Base-by-base conservation (phyloP, 2,888 invertebrate species). In the Hypomecis atomaria region DNA sequence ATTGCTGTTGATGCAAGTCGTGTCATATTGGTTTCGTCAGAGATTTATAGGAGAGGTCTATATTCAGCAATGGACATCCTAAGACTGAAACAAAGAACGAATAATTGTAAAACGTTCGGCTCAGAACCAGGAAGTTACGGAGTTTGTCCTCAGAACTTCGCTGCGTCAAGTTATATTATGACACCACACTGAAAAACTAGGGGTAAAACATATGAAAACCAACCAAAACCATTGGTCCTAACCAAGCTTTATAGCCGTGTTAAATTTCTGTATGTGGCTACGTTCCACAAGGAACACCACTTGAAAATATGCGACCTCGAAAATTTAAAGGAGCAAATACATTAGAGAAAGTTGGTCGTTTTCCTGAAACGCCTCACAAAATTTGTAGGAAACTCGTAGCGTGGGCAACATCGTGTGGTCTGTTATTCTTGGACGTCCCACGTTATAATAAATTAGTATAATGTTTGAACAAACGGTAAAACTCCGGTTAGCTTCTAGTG, bases 261-360 rank as follows among this genome's bases (percentile, higher is more conserved):
- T 55, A 38, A 48, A 37, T 56, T 11, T 50, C 49, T 62, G 50
- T 62, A 50, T 62, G 37, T 11, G 49, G 44, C 11, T 62, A 43
- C 13, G 10, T 55, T 48, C 11, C 23, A 43, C 40, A 8, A 48
- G 13, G 40, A 47, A 42, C 33, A 13, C 37, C 37, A 48, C 13
- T 49, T 38, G 48, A 61, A 61, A 49, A 55, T 61, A 49, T 10
- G 40, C 40, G 42, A 9, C 52, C 10, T 52, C 52, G 23, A 23
- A 52, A 40, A 23, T 40, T 52, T 40, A 52, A 42, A 52, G 52
- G 40, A 40, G 23, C 34, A 62, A 50, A 62, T 50, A 55, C 44
- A 49, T 36, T 40, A 34, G 38, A 40, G 44, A 62, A 55, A 49
- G 55, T 61, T 49, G 38, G 5, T 53, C 45, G 13, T 53, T 60